Evolutionary conservation across 2,113 vertebrate genomes (phyloP).

Genomic region (Myrmecophaga tridactyla): DNA sequence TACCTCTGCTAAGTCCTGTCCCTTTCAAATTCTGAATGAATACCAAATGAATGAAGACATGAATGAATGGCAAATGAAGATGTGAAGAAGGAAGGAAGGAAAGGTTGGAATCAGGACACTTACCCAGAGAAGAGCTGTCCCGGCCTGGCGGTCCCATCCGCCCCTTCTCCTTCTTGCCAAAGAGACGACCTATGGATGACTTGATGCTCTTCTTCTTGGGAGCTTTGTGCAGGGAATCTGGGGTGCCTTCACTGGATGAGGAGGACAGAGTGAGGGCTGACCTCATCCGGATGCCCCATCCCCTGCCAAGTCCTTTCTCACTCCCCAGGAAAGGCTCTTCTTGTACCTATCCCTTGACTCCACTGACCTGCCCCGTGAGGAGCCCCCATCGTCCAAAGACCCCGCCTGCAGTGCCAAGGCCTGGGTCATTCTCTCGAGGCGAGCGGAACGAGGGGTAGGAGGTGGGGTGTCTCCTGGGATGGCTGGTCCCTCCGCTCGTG

Average conservation of each 20-base stretch:
- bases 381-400: conserved; percentile 89
- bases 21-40: background rate
- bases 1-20: background rate
- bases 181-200: conserved; percentile 94
- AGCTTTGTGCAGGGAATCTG: conserved; percentile 93
- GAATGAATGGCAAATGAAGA: background rate
- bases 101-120: background rate
- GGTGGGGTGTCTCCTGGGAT: conserved; percentile 91
- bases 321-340: background rate
- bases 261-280: background rate
- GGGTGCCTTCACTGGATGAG: conserved; percentile 80
- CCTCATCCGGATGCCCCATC: background rate
- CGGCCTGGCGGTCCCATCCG: conserved; percentile 89
- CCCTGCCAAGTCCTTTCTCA: background rate
- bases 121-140: conserved; percentile 90
- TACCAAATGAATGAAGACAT: background rate
- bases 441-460: conserved; percentile 89
- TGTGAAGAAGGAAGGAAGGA: background rate
- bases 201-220: conserved; percentile 98
- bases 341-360: background rate
- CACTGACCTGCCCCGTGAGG: conserved; percentile 88
- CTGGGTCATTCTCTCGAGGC: conserved; percentile 91
- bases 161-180: conserved; percentile 95
- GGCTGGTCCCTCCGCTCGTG: conserved; percentile 86
- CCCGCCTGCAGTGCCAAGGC: conserved; percentile 87